Evolutionary conservation across 2,113 vertebrate species (phyloP).

Genomic region (Pontoporia blainvillei): DNA sequence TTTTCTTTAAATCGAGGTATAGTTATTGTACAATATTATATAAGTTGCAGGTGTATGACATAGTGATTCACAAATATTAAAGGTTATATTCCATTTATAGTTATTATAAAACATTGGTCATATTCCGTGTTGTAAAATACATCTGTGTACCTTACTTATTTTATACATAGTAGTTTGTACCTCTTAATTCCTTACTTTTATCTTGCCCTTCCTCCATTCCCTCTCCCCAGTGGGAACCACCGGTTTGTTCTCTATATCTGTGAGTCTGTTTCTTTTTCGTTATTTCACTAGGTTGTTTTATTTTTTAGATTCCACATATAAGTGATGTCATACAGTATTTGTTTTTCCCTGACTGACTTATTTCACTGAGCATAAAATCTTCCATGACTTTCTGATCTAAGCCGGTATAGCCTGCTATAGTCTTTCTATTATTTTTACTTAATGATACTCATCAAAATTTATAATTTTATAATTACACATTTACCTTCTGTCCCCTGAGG

Average conservation of each 20-base stretch:
- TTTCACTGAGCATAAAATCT: neutral
- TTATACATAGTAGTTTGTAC: neutral
- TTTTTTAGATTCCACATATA: neutral
- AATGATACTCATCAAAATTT: neutral
- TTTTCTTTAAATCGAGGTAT: neutral
- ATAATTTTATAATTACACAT: neutral
- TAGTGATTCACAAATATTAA: neutral
- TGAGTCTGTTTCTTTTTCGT: neutral
- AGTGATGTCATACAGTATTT: neutral
- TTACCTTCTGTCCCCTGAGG: neutral
- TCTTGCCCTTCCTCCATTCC: neutral
- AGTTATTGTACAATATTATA: neutral
- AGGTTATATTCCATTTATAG: neutral
- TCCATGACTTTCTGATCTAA: neutral
- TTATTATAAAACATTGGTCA: neutral
- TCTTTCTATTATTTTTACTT: neutral
- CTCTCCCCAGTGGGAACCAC: neutral
- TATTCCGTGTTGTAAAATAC: neutral
- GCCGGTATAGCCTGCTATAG: neutral
- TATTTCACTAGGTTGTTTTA: neutral
- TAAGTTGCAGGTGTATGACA: neutral
- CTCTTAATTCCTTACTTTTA: neutral
- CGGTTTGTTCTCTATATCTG: neutral
- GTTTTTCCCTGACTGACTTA: neutral
- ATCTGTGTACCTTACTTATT: neutral